phyloP scores from a whole-genome alignment of 2,113 vertebrate genomes.

The Calidris pugnax region DNA sequence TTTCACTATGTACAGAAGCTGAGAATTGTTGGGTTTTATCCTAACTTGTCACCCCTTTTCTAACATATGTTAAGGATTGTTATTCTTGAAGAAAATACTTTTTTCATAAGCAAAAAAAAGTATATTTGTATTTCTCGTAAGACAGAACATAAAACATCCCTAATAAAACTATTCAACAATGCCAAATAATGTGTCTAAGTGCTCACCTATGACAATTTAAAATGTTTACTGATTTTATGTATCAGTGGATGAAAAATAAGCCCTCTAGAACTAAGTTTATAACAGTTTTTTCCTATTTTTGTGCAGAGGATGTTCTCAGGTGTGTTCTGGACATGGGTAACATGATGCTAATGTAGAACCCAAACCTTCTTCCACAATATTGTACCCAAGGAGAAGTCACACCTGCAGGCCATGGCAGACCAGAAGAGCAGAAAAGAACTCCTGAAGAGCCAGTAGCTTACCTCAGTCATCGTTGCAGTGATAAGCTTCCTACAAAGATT shows the following conservation, averaged over 20 bases:
- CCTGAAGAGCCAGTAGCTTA: neutral
- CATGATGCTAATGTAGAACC: neutral
- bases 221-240: neutral
- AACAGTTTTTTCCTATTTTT: neutral
- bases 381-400: neutral
- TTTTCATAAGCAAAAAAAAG: neutral
- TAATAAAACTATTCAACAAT: neutral
- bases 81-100: neutral
- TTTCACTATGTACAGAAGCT: neutral
- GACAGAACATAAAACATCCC: neutral
- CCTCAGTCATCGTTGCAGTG: neutral
- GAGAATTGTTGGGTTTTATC: neutral
- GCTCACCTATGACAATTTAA: neutral
- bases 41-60: neutral
- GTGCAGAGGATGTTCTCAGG: neutral
- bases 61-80: neutral
- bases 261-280: neutral
- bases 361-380: neutral
- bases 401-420: neutral
- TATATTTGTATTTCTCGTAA: neutral
- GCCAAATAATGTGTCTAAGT: neutral
- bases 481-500: neutral
- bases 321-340: neutral
- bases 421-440: neutral
- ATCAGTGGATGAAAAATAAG: neutral